Evolutionary conservation across 2,888 invertebrate species (phyloP), one percentile per base, ranked within the genome.

Genomic region (Nasonia oneida): DNA sequence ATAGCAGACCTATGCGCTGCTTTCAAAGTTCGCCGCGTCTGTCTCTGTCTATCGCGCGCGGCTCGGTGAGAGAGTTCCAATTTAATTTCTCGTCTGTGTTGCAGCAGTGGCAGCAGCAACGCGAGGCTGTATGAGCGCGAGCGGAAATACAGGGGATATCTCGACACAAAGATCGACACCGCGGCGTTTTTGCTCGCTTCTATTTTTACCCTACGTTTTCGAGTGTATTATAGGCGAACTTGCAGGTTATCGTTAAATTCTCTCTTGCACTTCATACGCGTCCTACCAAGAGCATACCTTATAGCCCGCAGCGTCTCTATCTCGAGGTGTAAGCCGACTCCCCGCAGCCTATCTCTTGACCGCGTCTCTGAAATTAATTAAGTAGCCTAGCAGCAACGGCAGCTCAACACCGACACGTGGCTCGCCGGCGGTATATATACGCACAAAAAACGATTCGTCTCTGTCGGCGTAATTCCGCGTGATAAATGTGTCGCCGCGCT

Each of bases 381-480:
- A 88, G 87, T 79, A 86, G 23, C 33, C 67, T 23, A 33, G 47
- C 53, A 53, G 64, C 67, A 53, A 33, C 74, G 42, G 79, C 80
- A 67, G 64, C 70, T 70, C 71, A 15, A 4, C 12, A 29, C 6
- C 12, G 37, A 53, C 53, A 53, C 53, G 18, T 53, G 18, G 15
- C 15, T 18, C 3, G 29, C n/a, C 37, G 4, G 1, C 15, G 4
- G 37, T 23, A 42, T 50, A 84, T 71, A 61, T 29, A 67, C 39
- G 18, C 85, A 57, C 23, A 84, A 87, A 86, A 86, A 86, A 86
- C 86, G 80, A 88, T 89, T 80, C 84, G 85, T 88, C 88, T 85
- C 81, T 86, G 87, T 87, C 87, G 47, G 37, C 77, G 57, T 79
- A 87, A 88, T 87, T 61, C 87, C 87, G 53, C 57, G 77, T 88